Evolutionary conservation across 1,140 invertebrate genomes (phyloP).

Genomic region (Monochamus saltuarius): DNA sequence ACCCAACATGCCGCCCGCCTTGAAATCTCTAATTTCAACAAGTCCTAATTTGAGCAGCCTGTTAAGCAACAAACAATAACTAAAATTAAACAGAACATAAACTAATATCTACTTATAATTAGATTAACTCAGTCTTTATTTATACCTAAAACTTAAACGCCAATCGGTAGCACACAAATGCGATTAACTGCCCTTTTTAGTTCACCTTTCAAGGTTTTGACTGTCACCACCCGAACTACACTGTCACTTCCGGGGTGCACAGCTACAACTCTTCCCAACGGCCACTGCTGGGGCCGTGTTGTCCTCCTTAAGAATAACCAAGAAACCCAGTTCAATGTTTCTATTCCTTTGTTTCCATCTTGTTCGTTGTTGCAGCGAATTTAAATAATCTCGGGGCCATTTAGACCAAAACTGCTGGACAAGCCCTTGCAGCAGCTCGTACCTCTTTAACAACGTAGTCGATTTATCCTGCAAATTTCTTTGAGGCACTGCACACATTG

Average conservation of each 20-base stretch:
- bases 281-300: slow-evolving; percentile 37
- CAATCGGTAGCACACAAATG: slow-evolving; percentile 8
- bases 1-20: too few relatives aligned
- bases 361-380: too few relatives aligned
- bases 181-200: background rate
- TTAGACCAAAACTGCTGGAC: too few relatives aligned
- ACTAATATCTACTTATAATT: too few relatives aligned
- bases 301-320: slow-evolving; percentile 38
- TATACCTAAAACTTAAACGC: too few relatives aligned
- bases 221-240: slow-evolving; percentile 32
- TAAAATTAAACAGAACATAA: too few relatives aligned
- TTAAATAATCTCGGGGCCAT: too few relatives aligned
- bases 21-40: too few relatives aligned
- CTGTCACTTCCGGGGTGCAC: slow-evolving; percentile 31
- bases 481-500: background rate
- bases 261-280: slow-evolving; percentile 31
- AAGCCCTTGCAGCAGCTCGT: too few relatives aligned
- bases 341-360: background rate
- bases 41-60: too few relatives aligned
- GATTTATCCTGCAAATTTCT: slow-evolving; percentile 6
- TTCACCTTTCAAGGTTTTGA: background rate
- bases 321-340: background rate
- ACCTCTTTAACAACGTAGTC: background rate
- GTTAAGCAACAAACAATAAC: too few relatives aligned
- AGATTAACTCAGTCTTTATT: too few relatives aligned